Percentiles rank a stretch among this genome's conserved stretches.
These are phyloP conservation scores for Apamea sordens DNA, from an alignment of 2,888 invertebrate genomes.

Conservation along the genomic window DNA sequence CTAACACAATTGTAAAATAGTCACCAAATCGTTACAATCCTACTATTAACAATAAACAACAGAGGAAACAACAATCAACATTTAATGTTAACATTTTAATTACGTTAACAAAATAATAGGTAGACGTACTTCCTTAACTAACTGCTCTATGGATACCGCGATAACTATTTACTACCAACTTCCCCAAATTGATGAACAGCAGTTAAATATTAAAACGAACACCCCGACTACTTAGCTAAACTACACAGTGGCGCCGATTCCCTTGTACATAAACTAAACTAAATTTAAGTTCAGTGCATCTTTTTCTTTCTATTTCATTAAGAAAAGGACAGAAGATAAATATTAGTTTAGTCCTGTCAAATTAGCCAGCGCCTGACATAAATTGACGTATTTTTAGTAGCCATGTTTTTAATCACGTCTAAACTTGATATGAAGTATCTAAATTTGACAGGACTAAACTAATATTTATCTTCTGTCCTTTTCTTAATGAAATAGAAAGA, in stretches of 20 bases:
- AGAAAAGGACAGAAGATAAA: too few relatives aligned
- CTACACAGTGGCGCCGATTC: background rate
- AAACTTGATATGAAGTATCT: too few relatives aligned
- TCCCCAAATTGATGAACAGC: background rate
- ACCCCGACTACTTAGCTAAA: background rate
- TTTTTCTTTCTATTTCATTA: too few relatives aligned
- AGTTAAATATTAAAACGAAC: background rate
- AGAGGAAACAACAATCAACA: background rate
- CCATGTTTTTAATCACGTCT: too few relatives aligned
- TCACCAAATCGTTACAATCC: background rate
- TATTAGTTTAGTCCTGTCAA: too few relatives aligned
- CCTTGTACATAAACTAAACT: too few relatives aligned
- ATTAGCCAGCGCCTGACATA: too few relatives aligned
- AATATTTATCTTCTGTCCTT: too few relatives aligned
- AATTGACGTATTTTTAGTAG: too few relatives aligned
- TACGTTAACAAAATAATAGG: background rate
- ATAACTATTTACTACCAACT: background rate
- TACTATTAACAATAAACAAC: background rate
- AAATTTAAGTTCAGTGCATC: too few relatives aligned
- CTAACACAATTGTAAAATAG: background rate
- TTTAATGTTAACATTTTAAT: background rate
- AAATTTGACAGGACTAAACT: too few relatives aligned
- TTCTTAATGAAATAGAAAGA: too few relatives aligned
- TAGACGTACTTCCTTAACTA: background rate
- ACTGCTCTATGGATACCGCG: background rate